phyloP scores from a whole-genome alignment of 2,888 invertebrate species.

The Clistopyga incitator region DNA sequence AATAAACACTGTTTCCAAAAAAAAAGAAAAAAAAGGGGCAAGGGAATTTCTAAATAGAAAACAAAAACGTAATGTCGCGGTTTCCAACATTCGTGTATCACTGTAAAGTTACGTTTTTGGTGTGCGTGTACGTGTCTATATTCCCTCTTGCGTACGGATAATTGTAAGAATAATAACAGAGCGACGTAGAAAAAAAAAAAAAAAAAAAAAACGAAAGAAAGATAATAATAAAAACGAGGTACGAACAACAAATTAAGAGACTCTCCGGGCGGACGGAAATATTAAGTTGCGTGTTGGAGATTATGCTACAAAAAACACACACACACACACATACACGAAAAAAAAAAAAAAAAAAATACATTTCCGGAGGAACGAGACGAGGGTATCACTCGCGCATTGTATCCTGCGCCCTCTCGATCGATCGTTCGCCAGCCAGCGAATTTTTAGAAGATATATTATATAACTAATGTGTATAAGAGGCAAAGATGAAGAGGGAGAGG shows the following conservation, averaged over 20 bases:
- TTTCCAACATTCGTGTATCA: constrained; percentile 61
- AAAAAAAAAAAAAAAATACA: neutral
- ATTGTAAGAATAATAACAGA: constrained; percentile 68
- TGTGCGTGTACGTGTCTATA: constrained; percentile 80
- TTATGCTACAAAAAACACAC: constrained; percentile 21
- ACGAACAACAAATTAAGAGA: constrained; percentile 20
- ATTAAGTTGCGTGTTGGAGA: constrained; percentile 5
- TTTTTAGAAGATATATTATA: constrained; percentile 40
- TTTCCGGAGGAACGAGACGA: neutral
- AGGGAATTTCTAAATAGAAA: constrained; percentile 26
- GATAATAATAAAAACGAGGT: constrained; percentile 12
- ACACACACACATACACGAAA: no score
- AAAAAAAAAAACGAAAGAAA: constrained; percentile 27
- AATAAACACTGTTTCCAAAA: neutral
- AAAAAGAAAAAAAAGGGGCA: constrained; percentile 1
- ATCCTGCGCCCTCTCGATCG: constrained; percentile 31
- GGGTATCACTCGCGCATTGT: constrained; percentile 29
- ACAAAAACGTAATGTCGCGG: constrained; percentile 48
- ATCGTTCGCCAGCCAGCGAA: constrained; percentile 32
- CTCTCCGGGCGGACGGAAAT: neutral
- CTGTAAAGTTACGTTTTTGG: constrained; percentile 73
- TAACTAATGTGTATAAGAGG: constrained; percentile 35
- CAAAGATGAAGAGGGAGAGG: constrained; percentile 29
- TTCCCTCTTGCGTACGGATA: constrained; percentile 74
- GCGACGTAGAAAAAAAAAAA: constrained; percentile 44